Base-by-base conservation (phyloP, 2,888 invertebrate genomes). In the Tipula vernalis region DNA sequence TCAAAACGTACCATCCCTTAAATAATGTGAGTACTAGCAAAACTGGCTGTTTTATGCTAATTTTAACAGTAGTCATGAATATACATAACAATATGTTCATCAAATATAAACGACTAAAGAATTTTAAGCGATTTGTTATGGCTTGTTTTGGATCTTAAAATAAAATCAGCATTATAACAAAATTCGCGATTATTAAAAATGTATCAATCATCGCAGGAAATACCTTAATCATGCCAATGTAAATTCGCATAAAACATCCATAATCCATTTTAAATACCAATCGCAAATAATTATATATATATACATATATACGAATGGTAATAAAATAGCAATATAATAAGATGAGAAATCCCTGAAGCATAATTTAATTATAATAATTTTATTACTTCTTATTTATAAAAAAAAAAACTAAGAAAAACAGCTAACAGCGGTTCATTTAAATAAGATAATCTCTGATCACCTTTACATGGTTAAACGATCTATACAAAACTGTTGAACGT, bases 291-390 rank as follows among this genome's bases (percentile, higher is more conserved):
- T 71, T 71, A 10, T 71, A 28, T 71, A 71, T 71, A 71, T 10
- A 71, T 28, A 28, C 4, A 5, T 51, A 51, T 15, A 51, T 15
- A 15, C 51, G 28, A 71, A 28, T 3, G 10, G 71, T 71, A 71
- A 71, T 71, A 71, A 71, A 71, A 71, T 71, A 18, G 71, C 71
- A 71, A 71, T 71, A 71, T 71, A 71, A 71, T 71, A 71, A 71
- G 71, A 71, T 71, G 71, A 51, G 51, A 71, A 71, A 28, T 71
- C 71, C 71, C 71, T 71, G 71, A 71, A 71, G 71, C 71, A 71
- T 71, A 71, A 71, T 71, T 71, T 71, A 71, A 71, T 71, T 71
- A 71, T 71, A 71, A 71, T 71, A 71, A 71, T 71, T 71, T 71
- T 71, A 71, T 71, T 71, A 18, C 71, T 71, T 71, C 71, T 71